These are phyloP conservation scores for Plectropomus leopardus DNA, from an alignment of 2,113 vertebrate genomes.

Conservation along the genomic window DNA sequence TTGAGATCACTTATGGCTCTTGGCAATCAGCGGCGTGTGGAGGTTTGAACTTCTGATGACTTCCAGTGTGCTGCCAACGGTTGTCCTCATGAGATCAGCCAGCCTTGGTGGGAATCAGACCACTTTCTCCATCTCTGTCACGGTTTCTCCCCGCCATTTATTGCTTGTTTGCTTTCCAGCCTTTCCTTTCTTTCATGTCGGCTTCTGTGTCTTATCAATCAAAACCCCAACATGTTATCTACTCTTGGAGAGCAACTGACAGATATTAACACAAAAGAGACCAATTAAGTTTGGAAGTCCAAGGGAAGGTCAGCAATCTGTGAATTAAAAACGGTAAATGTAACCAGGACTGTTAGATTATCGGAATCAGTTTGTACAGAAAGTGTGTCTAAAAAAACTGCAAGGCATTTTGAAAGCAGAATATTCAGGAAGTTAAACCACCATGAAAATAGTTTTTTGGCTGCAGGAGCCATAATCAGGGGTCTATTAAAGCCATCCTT, in stretches of 20 bases:
- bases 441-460: slow-evolving; percentile 23
- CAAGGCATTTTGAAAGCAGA: slow-evolving; percentile 1
- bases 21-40: slow-evolving; percentile 8
- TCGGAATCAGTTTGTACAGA: slow-evolving; percentile 8
- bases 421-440: too few species aligned
- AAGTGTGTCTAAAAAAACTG: slow-evolving; percentile 1
- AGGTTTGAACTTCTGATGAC: slow-evolving; percentile 35
- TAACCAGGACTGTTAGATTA: slow-evolving; percentile 7
- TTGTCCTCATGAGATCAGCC: slow-evolving; percentile 13
- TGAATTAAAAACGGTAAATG: background rate
- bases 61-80: slow-evolving; percentile 14
- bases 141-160: background rate
- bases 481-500: background rate
- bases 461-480: background rate
- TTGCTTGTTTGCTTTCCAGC: slow-evolving; percentile 11
- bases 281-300: background rate
- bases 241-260: background rate
- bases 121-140: slow-evolving; percentile 16
- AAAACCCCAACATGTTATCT: background rate
- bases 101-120: slow-evolving; percentile 1
- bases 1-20: slow-evolving; percentile 12
- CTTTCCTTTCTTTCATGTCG: background rate
- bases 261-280: slow-evolving; percentile 12
- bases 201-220: slow-evolving; percentile 13
- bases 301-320: slow-evolving; percentile 24